Base-by-base conservation (phyloP, 2,888 invertebrate species). In the Cheilosia grossa region DNA sequence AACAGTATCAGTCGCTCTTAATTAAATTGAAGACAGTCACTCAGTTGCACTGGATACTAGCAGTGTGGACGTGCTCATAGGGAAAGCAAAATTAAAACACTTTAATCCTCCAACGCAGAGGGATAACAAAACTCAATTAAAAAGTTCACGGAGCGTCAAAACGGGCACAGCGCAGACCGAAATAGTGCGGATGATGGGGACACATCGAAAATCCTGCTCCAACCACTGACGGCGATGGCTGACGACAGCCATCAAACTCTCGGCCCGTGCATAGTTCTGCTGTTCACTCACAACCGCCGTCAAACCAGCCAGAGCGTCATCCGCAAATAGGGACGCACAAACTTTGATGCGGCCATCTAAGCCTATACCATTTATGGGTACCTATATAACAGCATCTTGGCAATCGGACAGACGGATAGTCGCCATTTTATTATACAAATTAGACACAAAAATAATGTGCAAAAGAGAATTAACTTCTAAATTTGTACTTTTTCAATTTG, bases 401-500 rank as follows among this genome's bases (percentile, higher is more conserved):
- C 53, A 83, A 70, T 83, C 83, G 63, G 42, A 83, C 54, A 79
- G 83, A 80, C 80, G 80, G 80, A 83, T 80, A 74, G 74, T 47
- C 64, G 70, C 74, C 83, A 75, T 80, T 74, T 83, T 83, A 83
- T 83, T 83, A 80, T 80, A 80, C 74, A 75, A 83, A 83, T 83
- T 83, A 83, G 83, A 80, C 79, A 80, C 83, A 75, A 80, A 83
- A 83, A 83, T 83, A 83, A 83, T 83, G 83, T 75, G 74, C 79
- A 83, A 75, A 75, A 70, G 73, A 74, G 83, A 80, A 83, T 83
- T 75, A 79, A 83, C 83, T 83, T 83, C 79, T 74, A 80, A 83
- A 80, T 83, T 83, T 80, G 79, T 83, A 79, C 80, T 83, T 83
- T 80, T 83, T 83, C 83, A 83, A 83, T 83, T 83, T 83, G 80